Evolutionary conservation across 2,797 vertebrate species (phyloP).

Genomic region (Mus minutoides): DNA sequence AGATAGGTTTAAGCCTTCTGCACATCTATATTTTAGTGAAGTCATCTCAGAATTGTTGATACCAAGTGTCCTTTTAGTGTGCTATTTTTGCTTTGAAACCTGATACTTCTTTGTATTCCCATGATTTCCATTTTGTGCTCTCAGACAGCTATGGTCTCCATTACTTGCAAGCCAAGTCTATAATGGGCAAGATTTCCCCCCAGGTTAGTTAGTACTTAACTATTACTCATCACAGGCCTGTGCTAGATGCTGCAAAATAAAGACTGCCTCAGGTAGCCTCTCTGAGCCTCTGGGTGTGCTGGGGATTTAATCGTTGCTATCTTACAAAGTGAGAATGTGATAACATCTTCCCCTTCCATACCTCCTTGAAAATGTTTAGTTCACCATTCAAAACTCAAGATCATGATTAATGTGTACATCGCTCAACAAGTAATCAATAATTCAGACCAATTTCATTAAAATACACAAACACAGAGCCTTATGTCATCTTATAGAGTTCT

Average conservation of each 20-base stretch:
- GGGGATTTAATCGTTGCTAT: not conserved
- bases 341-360: constrained; percentile 25
- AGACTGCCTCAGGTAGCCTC: constrained; percentile 4
- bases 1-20: constrained; percentile 43
- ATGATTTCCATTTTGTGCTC: constrained; percentile 9
- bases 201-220: not conserved
- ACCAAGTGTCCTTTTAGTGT: not conserved
- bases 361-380: constrained; percentile 45
- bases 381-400: constrained; percentile 18
- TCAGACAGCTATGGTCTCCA: not conserved
- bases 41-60: constrained; percentile 30
- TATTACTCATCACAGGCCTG: constrained; percentile 20
- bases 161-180: constrained; percentile 14
- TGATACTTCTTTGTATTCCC: constrained; percentile 10
- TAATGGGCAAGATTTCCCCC: not conserved
- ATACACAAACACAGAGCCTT: constrained; percentile 25
- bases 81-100: constrained; percentile 7
- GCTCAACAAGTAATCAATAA: not conserved
- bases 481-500: not conserved
- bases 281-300: not conserved
- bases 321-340: constrained; percentile 10
- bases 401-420: constrained; percentile 18
- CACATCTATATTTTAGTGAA: constrained; percentile 20
- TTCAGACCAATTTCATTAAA: not conserved
- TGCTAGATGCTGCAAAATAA: constrained; percentile 32